Conservation (phyloP, 2,797 vertebrate genomes). For the Spinibarbus caldwelli region DNA sequence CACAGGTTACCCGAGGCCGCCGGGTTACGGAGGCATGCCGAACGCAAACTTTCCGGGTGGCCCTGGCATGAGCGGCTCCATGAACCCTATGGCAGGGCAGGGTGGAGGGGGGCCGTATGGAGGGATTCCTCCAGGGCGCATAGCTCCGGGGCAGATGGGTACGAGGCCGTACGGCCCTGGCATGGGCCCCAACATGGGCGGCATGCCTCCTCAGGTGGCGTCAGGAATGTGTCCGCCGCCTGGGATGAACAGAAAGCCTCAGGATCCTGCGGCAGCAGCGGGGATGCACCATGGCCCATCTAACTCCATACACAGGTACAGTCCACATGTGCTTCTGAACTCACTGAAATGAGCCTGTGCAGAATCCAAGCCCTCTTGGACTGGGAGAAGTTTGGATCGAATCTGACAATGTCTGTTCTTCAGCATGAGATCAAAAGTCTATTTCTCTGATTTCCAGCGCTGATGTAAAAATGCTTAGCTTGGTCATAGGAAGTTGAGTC, state of each 20-base stretch:
- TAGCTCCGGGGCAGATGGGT: constrained; percentile 91
- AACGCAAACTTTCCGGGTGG: constrained; percentile 91
- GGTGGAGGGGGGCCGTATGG: constrained; percentile 87
- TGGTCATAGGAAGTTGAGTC: background rate
- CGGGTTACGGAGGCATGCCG: constrained; percentile 93
- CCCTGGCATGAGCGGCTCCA: constrained; percentile 85
- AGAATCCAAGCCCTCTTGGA: background rate
- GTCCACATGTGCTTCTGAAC: background rate
- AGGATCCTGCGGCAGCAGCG: constrained; percentile 78
- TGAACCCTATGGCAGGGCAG: constrained; percentile 91
- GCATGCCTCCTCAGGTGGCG: constrained; percentile 86
- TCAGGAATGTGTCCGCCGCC: constrained; percentile 86
- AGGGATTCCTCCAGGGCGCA: constrained; percentile 87
- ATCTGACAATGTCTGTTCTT: background rate
- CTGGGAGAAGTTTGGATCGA: background rate
- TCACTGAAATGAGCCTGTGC: background rate
- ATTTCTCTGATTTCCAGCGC: background rate
- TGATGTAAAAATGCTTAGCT: background rate
- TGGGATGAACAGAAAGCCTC: constrained; percentile 88
- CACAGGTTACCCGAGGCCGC: constrained; percentile 93
- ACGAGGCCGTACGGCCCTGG: constrained; percentile 86
- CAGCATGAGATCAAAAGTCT: too few relatives aligned
- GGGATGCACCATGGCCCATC: constrained; percentile 89
- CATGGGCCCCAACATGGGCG: constrained; percentile 60
- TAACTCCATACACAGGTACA: constrained; percentile 97